Evolutionary conservation across 2,888 invertebrate species (phyloP).

Genomic region (Unio delphinus): DNA sequence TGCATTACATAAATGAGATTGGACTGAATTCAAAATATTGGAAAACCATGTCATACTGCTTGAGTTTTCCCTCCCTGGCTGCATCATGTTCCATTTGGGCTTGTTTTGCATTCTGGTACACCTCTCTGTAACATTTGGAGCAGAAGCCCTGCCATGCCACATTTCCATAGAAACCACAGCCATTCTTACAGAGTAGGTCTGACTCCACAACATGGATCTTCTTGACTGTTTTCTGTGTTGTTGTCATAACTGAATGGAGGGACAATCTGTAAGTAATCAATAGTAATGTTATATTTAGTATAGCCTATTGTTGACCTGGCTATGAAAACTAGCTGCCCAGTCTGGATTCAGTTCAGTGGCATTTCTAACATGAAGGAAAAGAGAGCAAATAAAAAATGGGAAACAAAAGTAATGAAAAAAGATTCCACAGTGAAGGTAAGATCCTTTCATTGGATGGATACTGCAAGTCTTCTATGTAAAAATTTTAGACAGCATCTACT

Average conservation of each 20-base stretch:
- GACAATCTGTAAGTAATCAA: too few relatives aligned
- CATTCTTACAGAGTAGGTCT: conserved; percentile 92
- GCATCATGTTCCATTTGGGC: conserved; percentile 68
- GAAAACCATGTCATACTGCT: neutral
- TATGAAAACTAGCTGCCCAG: too few relatives aligned
- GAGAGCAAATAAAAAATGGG: too few relatives aligned
- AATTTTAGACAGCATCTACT: too few relatives aligned
- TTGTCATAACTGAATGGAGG: conserved; percentile 4
- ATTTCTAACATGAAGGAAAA: too few relatives aligned
- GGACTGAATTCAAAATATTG: neutral
- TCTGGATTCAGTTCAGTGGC: too few relatives aligned
- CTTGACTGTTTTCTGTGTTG: conserved; percentile 39
- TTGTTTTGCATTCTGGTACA: conserved; percentile 67
- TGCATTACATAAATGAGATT: neutral
- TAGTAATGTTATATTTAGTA: too few relatives aligned
- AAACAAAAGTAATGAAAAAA: too few relatives aligned
- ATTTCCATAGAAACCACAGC: conserved; percentile 97
- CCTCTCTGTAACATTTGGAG: conserved; percentile 93
- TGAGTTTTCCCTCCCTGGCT: conserved; percentile 3
- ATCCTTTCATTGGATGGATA: too few relatives aligned
- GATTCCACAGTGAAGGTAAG: too few relatives aligned
- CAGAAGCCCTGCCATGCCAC: conserved; percentile 98
- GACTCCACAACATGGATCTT: conserved; percentile 70
- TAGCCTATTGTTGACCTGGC: too few relatives aligned
- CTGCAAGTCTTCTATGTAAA: too few relatives aligned